Evolutionary conservation across 2,888 invertebrate species (phyloP).

Genomic region (Hyalella azteca): DNA sequence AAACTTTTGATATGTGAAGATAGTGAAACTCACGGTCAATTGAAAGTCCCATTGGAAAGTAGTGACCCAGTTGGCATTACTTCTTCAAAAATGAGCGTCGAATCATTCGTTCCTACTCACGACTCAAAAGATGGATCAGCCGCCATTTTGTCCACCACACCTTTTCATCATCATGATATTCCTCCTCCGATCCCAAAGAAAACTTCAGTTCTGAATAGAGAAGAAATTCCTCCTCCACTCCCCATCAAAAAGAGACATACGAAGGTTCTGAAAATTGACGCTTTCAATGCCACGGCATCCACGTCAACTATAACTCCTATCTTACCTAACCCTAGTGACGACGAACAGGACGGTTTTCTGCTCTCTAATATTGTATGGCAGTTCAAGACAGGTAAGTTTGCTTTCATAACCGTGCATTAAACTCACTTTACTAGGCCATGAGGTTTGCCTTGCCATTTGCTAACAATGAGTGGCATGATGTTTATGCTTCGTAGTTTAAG

Average conservation of each 20-base stretch:
- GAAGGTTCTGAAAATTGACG: not conserved
- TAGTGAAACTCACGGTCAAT: too few species aligned
- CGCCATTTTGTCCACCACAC: too few species aligned
- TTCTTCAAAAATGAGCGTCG: too few species aligned
- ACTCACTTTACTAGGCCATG: too few species aligned
- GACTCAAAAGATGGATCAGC: not conserved
- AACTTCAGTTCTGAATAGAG: not conserved
- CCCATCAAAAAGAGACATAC: not conserved
- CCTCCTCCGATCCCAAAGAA: not conserved
- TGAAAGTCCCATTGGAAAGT: too few species aligned
- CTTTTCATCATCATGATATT: not conserved
- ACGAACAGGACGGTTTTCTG: too few species aligned
- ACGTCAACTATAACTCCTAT: not conserved
- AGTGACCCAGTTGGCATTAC: too few species aligned
- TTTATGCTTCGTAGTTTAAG: too few species aligned
- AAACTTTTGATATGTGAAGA: too few species aligned
- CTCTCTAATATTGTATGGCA: slow-evolving; percentile 15
- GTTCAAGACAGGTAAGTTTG: not conserved
- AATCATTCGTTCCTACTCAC: not conserved
- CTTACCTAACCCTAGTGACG: not conserved
- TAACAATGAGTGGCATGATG: too few species aligned
- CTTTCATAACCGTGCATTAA: too few species aligned
- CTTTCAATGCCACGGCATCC: not conserved
- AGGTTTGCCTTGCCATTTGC: too few species aligned
- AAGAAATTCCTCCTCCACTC: not conserved